Conservation (phyloP, 2,113 vertebrate species). For the Heterocephalus glaber region DNA sequence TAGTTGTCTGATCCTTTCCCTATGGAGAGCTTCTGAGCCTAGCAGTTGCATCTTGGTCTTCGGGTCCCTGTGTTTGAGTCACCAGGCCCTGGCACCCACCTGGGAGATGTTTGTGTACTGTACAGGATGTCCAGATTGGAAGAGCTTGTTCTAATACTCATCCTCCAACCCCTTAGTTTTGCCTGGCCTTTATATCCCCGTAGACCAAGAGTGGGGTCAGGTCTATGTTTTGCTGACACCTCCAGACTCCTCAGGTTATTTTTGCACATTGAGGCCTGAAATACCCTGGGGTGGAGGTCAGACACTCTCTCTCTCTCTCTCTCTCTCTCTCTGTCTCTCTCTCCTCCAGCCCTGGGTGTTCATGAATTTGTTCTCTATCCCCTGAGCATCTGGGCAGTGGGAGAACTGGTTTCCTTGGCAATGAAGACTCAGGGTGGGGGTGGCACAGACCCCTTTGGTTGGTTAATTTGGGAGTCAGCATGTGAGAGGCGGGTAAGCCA, state of each 20-base stretch:
- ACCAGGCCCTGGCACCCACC: neutral
- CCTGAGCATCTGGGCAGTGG: neutral
- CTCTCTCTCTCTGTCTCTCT: neutral
- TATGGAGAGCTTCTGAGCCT: neutral
- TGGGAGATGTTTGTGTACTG: neutral
- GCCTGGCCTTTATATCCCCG: neutral
- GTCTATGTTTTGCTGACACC: neutral
- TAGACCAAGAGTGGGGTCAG: neutral
- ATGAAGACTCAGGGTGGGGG: neutral
- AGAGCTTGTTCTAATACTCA: neutral
- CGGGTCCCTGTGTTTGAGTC: neutral
- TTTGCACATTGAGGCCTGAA: neutral
- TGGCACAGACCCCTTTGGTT: neutral
- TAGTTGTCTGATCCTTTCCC: too few relatives aligned
- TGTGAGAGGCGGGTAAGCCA: neutral
- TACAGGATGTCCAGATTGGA: neutral
- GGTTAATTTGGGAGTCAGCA: slow-evolving; percentile 8
- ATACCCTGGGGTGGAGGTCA: neutral
- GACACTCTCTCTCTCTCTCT: neutral
- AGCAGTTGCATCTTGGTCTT: neutral
- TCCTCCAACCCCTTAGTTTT: neutral
- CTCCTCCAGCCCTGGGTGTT: neutral
- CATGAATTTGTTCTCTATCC: fast-evolving
- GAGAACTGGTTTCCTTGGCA: neutral
- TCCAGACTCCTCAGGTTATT: neutral